A percentile compares a stretch with the other conserved stretches of the same genome.
These are phyloP conservation scores for Plagodis pulveraria DNA, from an alignment of 2,888 invertebrate species.

Conservation along the genomic window DNA sequence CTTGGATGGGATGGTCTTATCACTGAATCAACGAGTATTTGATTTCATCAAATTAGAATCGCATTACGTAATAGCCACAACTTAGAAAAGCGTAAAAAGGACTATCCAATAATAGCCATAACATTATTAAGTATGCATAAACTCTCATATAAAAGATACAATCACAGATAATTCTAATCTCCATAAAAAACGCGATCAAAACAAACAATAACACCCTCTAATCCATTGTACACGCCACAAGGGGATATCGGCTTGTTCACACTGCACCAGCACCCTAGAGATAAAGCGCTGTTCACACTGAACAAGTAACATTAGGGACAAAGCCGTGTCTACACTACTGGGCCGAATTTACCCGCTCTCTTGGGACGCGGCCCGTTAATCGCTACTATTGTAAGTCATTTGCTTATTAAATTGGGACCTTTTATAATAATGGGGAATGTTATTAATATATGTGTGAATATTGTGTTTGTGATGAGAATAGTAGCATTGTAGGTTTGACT, in stretches of 20 bases:
- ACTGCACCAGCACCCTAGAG: constrained; percentile 22
- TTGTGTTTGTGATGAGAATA: background rate
- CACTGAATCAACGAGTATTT: too few relatives aligned
- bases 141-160: too few relatives aligned
- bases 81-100: too few relatives aligned
- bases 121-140: too few relatives aligned
- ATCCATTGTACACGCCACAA: constrained; percentile 31
- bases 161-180: constrained; percentile 27
- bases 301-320: constrained; percentile 4
- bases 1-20: too few relatives aligned
- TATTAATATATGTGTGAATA: constrained; percentile 28
- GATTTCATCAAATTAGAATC: too few relatives aligned
- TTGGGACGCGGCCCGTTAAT: constrained; percentile 19
- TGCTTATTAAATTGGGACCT: constrained; percentile 23
- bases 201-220: constrained; percentile 37
- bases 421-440: constrained; percentile 16
- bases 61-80: too few relatives aligned
- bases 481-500: background rate
- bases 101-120: too few relatives aligned
- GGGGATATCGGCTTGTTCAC: constrained; percentile 25
- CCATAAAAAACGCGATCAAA: constrained; percentile 35
- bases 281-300: constrained; percentile 2
- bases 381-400: constrained; percentile 27
- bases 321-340: background rate
- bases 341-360: background rate